These are phyloP conservation scores for Spermophilus dauricus DNA, from an alignment of 2,113 vertebrate species.

Conservation along the genomic window DNA sequence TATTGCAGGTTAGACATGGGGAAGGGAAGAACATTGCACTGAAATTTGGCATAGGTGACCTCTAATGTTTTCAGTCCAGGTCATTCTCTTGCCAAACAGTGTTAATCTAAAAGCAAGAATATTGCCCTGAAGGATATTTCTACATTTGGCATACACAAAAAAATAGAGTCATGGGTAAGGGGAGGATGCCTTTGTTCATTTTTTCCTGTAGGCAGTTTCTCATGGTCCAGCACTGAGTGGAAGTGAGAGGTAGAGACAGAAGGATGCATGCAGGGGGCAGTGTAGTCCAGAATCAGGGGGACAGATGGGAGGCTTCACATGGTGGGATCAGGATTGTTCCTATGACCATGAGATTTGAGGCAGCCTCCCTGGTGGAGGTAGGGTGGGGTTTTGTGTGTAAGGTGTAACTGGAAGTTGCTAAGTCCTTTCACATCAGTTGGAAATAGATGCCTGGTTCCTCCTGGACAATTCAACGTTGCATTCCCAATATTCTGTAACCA, in stretches of 20 bases:
- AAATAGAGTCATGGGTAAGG: background rate
- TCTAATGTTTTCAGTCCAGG: background rate
- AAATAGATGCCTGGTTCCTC: background rate
- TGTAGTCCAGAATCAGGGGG: background rate
- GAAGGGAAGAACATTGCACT: background rate
- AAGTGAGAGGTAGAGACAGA: background rate
- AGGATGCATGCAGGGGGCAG: background rate
- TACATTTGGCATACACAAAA: background rate
- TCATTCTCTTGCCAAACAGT: background rate
- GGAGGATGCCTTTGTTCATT: background rate
- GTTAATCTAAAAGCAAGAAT: background rate
- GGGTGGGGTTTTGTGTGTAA: background rate
- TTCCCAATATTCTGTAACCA: conserved; percentile 22
- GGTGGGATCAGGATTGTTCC: background rate
- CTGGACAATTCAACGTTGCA: conserved; percentile 5
- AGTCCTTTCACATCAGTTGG: background rate
- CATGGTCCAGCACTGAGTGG: background rate
- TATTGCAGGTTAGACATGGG: background rate
- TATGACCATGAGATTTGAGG: background rate
- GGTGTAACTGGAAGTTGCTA: conserved; percentile 36
- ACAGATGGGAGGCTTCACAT: background rate
- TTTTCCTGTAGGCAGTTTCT: background rate
- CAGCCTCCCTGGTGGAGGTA: background rate
- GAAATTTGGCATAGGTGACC: background rate
- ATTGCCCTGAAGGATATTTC: background rate